phyloP scores from a whole-genome alignment of 2,113 vertebrate genomes.

The Agelaius phoeniceus region DNA sequence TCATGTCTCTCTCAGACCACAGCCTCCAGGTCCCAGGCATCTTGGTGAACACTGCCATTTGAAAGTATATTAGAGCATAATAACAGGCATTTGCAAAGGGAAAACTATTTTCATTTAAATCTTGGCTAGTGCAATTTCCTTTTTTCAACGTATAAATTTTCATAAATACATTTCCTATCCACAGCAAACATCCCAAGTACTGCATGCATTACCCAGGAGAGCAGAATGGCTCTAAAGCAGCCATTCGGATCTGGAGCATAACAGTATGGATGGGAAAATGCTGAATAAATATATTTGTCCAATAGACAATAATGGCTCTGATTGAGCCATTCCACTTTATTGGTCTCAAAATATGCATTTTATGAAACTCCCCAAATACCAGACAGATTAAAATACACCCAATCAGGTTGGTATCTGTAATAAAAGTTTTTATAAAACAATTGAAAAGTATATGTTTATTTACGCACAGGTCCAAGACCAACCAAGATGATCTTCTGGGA shows the following conservation, averaged over 20 bases:
- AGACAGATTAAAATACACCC: slow-evolving; percentile 62
- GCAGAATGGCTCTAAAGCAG: slow-evolving; percentile 66
- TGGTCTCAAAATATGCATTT: slow-evolving; percentile 61
- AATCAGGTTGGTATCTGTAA: slow-evolving; percentile 57
- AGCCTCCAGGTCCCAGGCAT: not conserved
- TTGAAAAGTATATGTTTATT: slow-evolving; percentile 64
- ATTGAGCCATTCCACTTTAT: slow-evolving; percentile 52
- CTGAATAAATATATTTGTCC: slow-evolving; percentile 41
- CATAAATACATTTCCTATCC: slow-evolving; percentile 62
- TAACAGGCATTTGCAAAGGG: not conserved
- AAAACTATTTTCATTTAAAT: slow-evolving; percentile 56
- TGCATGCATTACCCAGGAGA: slow-evolving; percentile 54
- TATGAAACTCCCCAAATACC: slow-evolving; percentile 64
- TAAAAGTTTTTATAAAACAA: slow-evolving; percentile 72
- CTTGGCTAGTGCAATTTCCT: slow-evolving; percentile 18
- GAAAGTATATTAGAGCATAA: not conserved
- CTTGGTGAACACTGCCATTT: not conserved
- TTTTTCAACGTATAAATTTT: slow-evolving; percentile 52
- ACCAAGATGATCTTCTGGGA: slow-evolving; percentile 41
- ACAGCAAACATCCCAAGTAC: slow-evolving; percentile 45
- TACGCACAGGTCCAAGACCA: slow-evolving; percentile 64
- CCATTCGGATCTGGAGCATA: slow-evolving; percentile 54
- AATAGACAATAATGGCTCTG: slow-evolving; percentile 65
- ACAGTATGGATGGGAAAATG: slow-evolving; percentile 21
- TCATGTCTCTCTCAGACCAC: not conserved